Evolutionary conservation across 2,113 vertebrate genomes (phyloP), one percentile per base, ranked within the genome.

Genomic region (Cisticola juncidis): DNA sequence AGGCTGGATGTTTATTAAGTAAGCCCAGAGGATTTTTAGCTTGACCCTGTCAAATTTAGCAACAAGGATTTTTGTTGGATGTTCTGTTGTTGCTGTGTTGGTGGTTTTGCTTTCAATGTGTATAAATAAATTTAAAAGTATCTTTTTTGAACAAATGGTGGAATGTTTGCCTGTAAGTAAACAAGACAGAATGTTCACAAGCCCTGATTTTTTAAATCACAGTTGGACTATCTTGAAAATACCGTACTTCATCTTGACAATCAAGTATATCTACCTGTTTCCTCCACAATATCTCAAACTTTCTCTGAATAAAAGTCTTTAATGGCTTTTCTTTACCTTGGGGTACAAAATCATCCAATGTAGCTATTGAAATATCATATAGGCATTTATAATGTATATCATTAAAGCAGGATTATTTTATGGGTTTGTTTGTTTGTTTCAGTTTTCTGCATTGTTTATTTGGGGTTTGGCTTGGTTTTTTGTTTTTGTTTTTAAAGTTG

Each of bases 1-100:
- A 95, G 50, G 40, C 25, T 85, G 72, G 79, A 51, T 79, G 57
- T 64, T 94, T 87, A 87, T 87, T 83, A 79, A 91, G 56, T 33
- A 91, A 94, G 25, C 51, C 38, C 25, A 62, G 50, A 85, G 50
- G 74, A 72, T 61, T 94, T 95, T 91, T 82, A 76, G 26, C n/a
- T 86, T 84, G 57, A 87, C 84, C 47, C 26, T 84, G 29, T 88
- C 89, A 81, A 84, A 81, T 92, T 65, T 85, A 93, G 62, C 40
- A 92, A 47, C n/a, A 13, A 33, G 19, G 54, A 42, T 61, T 90
- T 36, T 68, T 69, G 48, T 31, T 92, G 36, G 28, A 79, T 54
- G 17, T 73, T 89, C 45, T 76, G 53, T 45, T 95, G 36, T 60
- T 70, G 47, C 61, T 81, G 28, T 35, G 33, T 35, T 62, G 44